A percentile compares a stretch with the other conserved stretches of the same genome.
Conservation (phyloP, 2,888 invertebrate genomes). For the Tetrapedia diversipes region DNA sequence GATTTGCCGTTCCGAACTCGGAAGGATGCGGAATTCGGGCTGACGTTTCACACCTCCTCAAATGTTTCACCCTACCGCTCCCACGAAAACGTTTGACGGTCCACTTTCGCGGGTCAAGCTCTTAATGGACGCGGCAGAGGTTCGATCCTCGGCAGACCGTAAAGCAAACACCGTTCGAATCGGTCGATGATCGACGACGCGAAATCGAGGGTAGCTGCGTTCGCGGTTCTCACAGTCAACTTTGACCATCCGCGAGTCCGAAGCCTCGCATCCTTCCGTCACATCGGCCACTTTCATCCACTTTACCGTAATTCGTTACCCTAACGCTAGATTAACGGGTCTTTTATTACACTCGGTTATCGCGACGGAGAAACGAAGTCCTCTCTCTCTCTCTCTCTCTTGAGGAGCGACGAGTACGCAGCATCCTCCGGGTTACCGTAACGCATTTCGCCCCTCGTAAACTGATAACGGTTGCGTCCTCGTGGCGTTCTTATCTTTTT, state of each 20-base stretch:
- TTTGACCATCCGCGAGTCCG: background rate
- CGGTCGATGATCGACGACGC: conserved; percentile 46
- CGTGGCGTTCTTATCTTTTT: no score
- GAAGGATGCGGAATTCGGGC: background rate
- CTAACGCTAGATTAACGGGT: conserved; percentile 44
- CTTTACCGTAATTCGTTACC: conserved; percentile 35
- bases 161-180: conserved; percentile 55
- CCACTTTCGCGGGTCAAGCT: background rate
- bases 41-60: background rate
- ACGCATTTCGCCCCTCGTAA: no score
- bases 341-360: conserved; percentile 32
- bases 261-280: conserved; percentile 13
- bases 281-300: conserved; percentile 20
- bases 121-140: conserved; percentile 23
- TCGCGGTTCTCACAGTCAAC: conserved; percentile 10
- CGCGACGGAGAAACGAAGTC: conserved; percentile 6
- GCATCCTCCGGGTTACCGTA: no score
- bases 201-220: conserved; percentile 34
- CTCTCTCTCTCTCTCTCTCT: no score
- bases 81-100: no score
- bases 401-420: background rate
- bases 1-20: conserved; percentile 1
- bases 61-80: no score
- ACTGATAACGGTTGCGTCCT: no score
- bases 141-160: conserved; percentile 42